Evolutionary conservation across 1,140 invertebrate species (phyloP).

Genomic region (Hycleus phaleratus): DNA sequence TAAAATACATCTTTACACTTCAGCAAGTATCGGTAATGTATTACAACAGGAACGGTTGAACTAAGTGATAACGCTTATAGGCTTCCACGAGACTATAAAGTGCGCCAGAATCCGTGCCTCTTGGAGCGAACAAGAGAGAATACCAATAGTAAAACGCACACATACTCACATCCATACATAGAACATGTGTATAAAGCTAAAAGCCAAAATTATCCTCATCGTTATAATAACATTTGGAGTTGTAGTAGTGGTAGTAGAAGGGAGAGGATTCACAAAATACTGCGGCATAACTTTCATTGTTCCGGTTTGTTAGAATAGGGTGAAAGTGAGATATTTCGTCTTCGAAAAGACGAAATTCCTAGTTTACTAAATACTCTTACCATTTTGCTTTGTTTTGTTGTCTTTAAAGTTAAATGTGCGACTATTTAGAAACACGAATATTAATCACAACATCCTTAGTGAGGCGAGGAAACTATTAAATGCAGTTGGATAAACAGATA

Average conservation of each 20-base stretch:
- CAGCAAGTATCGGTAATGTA: slow-evolving; percentile 32
- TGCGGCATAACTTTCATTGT: slow-evolving; percentile 33
- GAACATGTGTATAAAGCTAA: slow-evolving; percentile 7
- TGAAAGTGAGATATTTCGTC: slow-evolving; percentile 30
- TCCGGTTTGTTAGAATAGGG: slow-evolving; percentile 19
- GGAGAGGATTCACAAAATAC: slow-evolving; percentile 29
- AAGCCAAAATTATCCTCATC: slow-evolving; percentile 8
- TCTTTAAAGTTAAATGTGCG: slow-evolving; percentile 2
- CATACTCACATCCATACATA: no score
- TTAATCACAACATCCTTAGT: slow-evolving; percentile 2
- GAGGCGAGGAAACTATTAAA: background rate
- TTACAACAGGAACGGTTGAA: slow-evolving; percentile 19
- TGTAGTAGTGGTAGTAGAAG: slow-evolving; percentile 3
- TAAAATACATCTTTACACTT: slow-evolving; percentile 31
- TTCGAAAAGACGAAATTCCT: slow-evolving; percentile 20
- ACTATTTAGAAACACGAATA: background rate
- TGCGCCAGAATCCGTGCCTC: slow-evolving; percentile 25
- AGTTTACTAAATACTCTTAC: slow-evolving; percentile 15
- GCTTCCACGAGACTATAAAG: slow-evolving; percentile 32
- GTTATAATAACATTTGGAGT: background rate
- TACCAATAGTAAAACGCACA: no score
- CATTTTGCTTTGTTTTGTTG: slow-evolving; percentile 13
- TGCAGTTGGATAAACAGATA: no score
- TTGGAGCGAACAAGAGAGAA: slow-evolving; percentile 21
- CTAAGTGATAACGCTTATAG: slow-evolving; percentile 30